A percentile compares a stretch with the other conserved stretches of the same genome.
These are phyloP conservation scores for Helicolenus hilgendorfi DNA, from an alignment of 2,797 vertebrate species.

Conservation along the genomic window DNA sequence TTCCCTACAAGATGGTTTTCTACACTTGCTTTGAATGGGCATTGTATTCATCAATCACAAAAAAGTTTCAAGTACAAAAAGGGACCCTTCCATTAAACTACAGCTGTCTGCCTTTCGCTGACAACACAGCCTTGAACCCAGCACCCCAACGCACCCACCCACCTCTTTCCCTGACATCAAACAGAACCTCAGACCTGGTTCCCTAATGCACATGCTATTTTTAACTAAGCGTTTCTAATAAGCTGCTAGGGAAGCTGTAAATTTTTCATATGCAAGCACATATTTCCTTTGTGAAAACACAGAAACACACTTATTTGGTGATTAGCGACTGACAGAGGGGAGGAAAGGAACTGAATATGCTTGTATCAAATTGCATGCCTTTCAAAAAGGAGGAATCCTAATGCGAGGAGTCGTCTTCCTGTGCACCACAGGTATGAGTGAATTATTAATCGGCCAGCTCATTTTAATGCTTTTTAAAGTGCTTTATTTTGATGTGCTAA, in stretches of 20 bases:
- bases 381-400: constrained; percentile 91
- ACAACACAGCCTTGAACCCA: constrained; percentile 83
- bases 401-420: constrained; percentile 90
- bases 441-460: constrained; percentile 93
- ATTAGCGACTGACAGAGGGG: constrained; percentile 91
- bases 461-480: constrained; percentile 93
- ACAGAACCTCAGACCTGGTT: constrained; percentile 89
- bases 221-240: constrained; percentile 93
- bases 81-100: constrained; percentile 83
- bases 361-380: constrained; percentile 92
- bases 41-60: constrained; percentile 75
- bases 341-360: constrained; percentile 90
- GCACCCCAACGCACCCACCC: constrained; percentile 73
- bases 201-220: constrained; percentile 92
- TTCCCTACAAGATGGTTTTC: constrained; percentile 51
- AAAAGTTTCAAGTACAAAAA: constrained; percentile 74
- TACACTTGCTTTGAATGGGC: constrained; percentile 56
- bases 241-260: constrained; percentile 91
- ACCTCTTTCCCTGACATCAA: constrained; percentile 90
- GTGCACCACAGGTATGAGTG: constrained; percentile 92
- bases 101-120: constrained; percentile 84
- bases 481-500: constrained; percentile 93
- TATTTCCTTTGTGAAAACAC: constrained; percentile 92
- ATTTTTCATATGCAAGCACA: constrained; percentile 93
- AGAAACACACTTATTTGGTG: constrained; percentile 93